phyloP scores from a whole-genome alignment of 2,888 invertebrate species.

The Drosophila barbarae region DNA sequence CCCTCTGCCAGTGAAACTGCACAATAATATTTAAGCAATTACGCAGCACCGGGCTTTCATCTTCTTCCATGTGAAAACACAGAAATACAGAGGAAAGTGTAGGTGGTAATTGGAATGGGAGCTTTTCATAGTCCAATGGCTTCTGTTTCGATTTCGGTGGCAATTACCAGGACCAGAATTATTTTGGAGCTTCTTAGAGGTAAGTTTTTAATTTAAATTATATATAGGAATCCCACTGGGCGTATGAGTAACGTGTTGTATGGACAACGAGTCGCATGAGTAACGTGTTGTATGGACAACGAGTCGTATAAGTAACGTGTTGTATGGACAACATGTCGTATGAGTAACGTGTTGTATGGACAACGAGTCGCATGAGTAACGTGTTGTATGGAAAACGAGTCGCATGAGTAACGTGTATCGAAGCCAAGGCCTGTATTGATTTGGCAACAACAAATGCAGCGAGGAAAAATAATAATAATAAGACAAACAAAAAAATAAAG shows the following conservation, averaged over 20 bases:
- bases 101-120: neutral
- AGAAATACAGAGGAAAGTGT: neutral
- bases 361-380: constrained; percentile 3
- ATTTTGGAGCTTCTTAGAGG: no score
- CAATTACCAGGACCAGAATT: neutral
- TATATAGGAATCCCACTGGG: neutral
- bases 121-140: constrained; percentile 5
- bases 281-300: neutral
- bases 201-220: no score
- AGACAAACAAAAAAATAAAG: constrained; percentile 3
- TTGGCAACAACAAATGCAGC: constrained; percentile 52
- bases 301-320: neutral
- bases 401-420: neutral
- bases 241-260: neutral
- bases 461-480: neutral
- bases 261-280: neutral
- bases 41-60: constrained; percentile 9
- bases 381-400: neutral
- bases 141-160: constrained; percentile 1
- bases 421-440: constrained; percentile 44
- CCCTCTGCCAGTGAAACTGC: neutral
- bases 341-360: neutral
- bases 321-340: no score
- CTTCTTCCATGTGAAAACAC: constrained; percentile 9
- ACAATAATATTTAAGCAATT: constrained; percentile 10